Evolutionary conservation across 2,113 vertebrate genomes (phyloP), one percentile per base, ranked within the genome.

Genomic region (Anhinga rufa): DNA sequence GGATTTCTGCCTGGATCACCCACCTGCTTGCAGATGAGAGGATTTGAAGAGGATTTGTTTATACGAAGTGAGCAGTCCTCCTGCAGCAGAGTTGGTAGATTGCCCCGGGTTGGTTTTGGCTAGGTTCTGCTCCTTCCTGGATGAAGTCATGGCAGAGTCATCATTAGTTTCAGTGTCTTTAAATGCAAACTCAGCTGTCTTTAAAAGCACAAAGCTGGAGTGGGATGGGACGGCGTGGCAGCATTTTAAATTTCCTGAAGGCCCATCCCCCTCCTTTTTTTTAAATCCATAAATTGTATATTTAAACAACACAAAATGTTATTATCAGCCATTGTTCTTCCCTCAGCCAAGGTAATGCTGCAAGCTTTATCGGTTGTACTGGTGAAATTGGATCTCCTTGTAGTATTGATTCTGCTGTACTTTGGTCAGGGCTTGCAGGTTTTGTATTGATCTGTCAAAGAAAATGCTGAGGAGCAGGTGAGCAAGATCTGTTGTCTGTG

Each of bases 371-470:
- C 0, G 2, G 42, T 54, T 38, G 64, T 70, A 36, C 79, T 61
- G 32, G 74, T 87, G 92, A 93, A 97, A 97, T 22, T 69, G 71
- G 85, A 96, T 88, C 92, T 89, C 75, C 97, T 86, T 66, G 83
- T 64, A 17, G 3, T 57, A 96, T 86, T 66, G 95, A 97, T 94
- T 55, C 46, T 82, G 62, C 83, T 96, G 95, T 90, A 68, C 85
- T 97, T 91, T 85, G 86, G 70, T 80, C 4, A 1, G 83, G 66
- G 55, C 32, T 92, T 72, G 86, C 6, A 6, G 57, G 42, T 19
- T 90, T 72, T 86, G 40, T 84, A 94, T 92, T 84, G 96, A 96
- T 95, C 86, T 91, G 19, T 70, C 85, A 86, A 62, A 94, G 86
- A 86, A 95, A 79, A 48, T 90, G 75, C 93, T 93, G 92, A 93